A percentile compares a stretch with the other conserved stretches of the same genome.
phyloP scores from a whole-genome alignment of 64 coral and sea anemone genomes.

The Exaiptasia diaphana region DNA sequence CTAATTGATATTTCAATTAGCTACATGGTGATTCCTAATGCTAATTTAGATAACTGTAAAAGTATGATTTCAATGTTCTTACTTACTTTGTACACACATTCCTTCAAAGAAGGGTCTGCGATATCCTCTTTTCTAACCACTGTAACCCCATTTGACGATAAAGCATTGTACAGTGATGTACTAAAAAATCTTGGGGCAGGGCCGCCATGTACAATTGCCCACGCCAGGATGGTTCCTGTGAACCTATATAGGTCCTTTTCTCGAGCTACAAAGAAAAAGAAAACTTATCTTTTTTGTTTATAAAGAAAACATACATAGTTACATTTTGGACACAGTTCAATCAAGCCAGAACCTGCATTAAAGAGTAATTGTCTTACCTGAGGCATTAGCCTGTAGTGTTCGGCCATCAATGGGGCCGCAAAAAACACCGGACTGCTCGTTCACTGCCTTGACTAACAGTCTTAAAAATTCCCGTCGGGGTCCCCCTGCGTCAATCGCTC shows the following conservation, averaged over 20 bases:
- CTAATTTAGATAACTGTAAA: no score
- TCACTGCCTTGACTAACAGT: constrained; percentile 7
- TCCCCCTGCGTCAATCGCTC: constrained; percentile 34
- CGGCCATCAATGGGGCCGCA: not conserved
- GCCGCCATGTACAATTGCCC: constrained; percentile 14
- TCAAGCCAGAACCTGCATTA: no score
- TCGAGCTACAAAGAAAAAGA: constrained; percentile 4
- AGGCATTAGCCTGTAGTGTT: not conserved
- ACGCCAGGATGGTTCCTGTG: not conserved
- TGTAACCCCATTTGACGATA: no score
- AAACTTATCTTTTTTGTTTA: no score
- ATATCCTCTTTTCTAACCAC: no score
- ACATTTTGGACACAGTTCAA: no score
- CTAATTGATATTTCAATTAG: no score
- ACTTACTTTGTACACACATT: no score
- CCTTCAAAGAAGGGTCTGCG: no score
- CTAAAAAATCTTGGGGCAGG: constrained; percentile 2
- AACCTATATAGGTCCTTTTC: constrained; percentile 18
- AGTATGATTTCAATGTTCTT: no score
- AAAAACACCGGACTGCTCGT: constrained; percentile 35
- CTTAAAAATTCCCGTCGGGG: constrained; percentile 35
- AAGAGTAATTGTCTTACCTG: not conserved
- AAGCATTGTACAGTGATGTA: not conserved
- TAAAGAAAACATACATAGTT: no score
- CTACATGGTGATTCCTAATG: no score